Evolutionary conservation across 2,797 vertebrate species (phyloP), one percentile per base, ranked within the genome.

Genomic region (Sebastes kiyomatsui): DNA sequence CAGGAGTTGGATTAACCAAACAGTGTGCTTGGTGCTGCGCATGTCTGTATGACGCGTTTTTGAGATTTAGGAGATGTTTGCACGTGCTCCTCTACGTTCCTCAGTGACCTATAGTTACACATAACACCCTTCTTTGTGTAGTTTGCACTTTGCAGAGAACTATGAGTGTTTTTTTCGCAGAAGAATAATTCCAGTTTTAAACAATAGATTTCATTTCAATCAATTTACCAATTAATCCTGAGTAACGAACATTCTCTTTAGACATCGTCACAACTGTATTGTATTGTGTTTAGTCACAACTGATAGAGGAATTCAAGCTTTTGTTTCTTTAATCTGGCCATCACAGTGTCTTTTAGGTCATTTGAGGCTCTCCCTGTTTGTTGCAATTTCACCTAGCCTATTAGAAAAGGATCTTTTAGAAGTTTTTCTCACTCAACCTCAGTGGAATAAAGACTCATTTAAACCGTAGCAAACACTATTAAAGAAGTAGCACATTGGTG

Each of bases 391-490:
- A 16, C 25, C 64, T 55, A 28, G 42, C 42, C 42, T 46, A 46
- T 66, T 72, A 62, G 11, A 3, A 23, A 55, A 32, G 1, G 12
- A 16, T 27, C 2, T 27, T 66, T 52, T 56, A n/a, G 1, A 4
- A 1, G 32, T 66, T 75, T 82, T 54, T 65, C 56, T 69, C 52
- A 62, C 55, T 16, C 13, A 12, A 11, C 5, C 42, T 20, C 35
- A n/a, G 55, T 60, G 66, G 23, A 79, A 32, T 35, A 52, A 66
- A 67, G 55, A 80, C 20, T 72, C 33, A 79, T 60, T 64, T 2
- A 23, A 23, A 59, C 25, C 1, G 20, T 8, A 66, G 38, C 25
- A 65, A 72, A 72, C 60, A 62, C 1, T 10, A 20, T 54, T 23
- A 32, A n/a, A 54, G 5, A 25, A 59, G 13, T 2, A 54, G 54